Evolutionary conservation across 2,888 invertebrate genomes (phyloP).

Genomic region (Odontocerum albicorne): DNA sequence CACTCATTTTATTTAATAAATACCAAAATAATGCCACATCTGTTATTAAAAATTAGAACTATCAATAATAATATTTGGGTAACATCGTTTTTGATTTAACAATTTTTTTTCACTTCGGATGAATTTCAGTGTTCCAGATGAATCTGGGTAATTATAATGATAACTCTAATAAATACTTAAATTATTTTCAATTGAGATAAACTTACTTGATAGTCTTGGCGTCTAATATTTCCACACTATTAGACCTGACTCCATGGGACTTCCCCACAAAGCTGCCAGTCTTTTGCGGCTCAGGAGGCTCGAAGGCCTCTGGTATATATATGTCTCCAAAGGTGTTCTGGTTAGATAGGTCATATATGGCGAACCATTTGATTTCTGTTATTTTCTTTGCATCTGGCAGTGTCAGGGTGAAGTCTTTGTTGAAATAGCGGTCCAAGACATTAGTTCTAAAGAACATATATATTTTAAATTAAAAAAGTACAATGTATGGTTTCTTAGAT

Average conservation of each 20-base stretch:
- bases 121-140: too few relatives aligned
- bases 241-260: constrained; percentile 69
- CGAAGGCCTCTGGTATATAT: constrained; percentile 87
- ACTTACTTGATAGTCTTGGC: constrained; percentile 69
- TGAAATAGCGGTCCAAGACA: constrained; percentile 81
- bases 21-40: too few relatives aligned
- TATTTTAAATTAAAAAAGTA: background rate
- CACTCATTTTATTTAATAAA: too few relatives aligned
- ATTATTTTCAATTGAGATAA: too few relatives aligned
- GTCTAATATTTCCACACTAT: constrained; percentile 73
- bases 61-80: too few relatives aligned
- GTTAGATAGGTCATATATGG: constrained; percentile 82
- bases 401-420: constrained; percentile 78
- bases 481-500: background rate
- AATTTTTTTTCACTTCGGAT: too few relatives aligned
- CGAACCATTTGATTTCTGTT: constrained; percentile 86
- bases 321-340: constrained; percentile 91
- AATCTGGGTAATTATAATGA: too few relatives aligned
- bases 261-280: constrained; percentile 58
- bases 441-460: constrained; percentile 68
- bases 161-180: too few relatives aligned
- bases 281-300: constrained; percentile 74
- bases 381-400: constrained; percentile 85
- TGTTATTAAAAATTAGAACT: too few relatives aligned
- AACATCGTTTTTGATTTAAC: too few relatives aligned